Conservation (phyloP, 2,797 vertebrate genomes). For the Acanthopagrus latus region DNA sequence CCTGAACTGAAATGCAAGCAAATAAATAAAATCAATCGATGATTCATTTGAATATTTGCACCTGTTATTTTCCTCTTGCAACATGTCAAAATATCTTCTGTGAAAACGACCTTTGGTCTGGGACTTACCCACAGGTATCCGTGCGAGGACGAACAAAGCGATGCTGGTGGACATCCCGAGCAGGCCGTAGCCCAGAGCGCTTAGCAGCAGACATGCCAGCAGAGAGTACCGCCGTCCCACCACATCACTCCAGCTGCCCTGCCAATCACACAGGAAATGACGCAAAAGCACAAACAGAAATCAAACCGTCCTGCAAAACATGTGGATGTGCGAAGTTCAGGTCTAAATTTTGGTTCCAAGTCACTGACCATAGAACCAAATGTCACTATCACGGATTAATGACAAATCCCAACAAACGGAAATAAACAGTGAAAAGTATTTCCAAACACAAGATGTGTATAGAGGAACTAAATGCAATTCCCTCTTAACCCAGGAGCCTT, state of each 20-base stretch:
- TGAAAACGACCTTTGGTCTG: too few relatives aligned
- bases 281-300: background rate
- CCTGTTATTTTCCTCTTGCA: background rate
- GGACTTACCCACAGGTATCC: slow-evolving; percentile 93
- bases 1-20: too few relatives aligned
- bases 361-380: background rate
- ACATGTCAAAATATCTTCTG: background rate
- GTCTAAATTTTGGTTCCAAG: background rate
- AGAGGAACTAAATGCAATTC: background rate
- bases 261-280: slow-evolving; percentile 52
- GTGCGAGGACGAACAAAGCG: slow-evolving; percentile 89
- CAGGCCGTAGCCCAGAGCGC: slow-evolving; percentile 91
- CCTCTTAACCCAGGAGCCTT: slow-evolving; percentile 20
- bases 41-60: background rate
- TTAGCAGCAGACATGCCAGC: slow-evolving; percentile 92
- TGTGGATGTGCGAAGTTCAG: background rate
- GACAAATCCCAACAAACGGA: background rate
- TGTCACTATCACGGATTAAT: background rate
- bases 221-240: slow-evolving; percentile 91
- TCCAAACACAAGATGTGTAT: background rate
- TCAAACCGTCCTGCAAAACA: background rate
- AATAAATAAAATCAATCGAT: background rate
- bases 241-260: slow-evolving; percentile 98
- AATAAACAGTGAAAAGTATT: background rate
- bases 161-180: slow-evolving; percentile 92